A percentile compares a stretch with the other conserved stretches of the same genome.
Evolutionary conservation across 2,113 vertebrate species (phyloP).

Genomic region (Protobothrops mucrosquamatus): DNA sequence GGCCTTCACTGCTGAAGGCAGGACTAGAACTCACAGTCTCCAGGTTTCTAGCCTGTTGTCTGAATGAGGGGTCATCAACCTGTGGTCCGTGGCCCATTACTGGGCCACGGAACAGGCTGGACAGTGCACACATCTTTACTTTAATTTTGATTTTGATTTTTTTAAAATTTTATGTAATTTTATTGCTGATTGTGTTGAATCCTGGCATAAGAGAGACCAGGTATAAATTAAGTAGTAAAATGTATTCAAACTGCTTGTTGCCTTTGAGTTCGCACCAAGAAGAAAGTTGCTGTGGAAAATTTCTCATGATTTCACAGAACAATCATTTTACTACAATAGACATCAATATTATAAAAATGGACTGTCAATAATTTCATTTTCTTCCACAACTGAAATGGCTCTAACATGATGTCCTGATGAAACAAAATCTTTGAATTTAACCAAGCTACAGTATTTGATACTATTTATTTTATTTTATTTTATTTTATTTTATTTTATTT

Average conservation of each 20-base stretch:
- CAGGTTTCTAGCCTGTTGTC: background rate
- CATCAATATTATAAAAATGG: slow-evolving; percentile 13
- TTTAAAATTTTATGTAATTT: background rate
- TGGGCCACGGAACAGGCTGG: no score
- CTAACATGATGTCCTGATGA: background rate
- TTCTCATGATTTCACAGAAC: background rate
- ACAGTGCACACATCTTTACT: background rate
- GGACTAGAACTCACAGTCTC: background rate
- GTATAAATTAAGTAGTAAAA: background rate
- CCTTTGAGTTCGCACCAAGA: background rate
- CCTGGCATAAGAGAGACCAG: background rate
- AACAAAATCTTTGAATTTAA: background rate
- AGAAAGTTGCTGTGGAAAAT: background rate
- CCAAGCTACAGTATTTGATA: background rate
- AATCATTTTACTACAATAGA: slow-evolving; percentile 15
- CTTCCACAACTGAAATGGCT: slow-evolving; percentile 10
- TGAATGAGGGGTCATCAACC: background rate
- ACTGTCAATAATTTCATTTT: slow-evolving; percentile 16
- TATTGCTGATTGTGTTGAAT: background rate
- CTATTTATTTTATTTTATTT: background rate
- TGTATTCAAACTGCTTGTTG: background rate
- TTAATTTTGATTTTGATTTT: background rate
- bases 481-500: no score
- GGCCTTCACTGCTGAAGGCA: background rate
- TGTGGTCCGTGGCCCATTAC: no score